These are phyloP conservation scores for Trichosurus vulpecula DNA, from an alignment of 2,797 vertebrate genomes.

Conservation along the genomic window DNA sequence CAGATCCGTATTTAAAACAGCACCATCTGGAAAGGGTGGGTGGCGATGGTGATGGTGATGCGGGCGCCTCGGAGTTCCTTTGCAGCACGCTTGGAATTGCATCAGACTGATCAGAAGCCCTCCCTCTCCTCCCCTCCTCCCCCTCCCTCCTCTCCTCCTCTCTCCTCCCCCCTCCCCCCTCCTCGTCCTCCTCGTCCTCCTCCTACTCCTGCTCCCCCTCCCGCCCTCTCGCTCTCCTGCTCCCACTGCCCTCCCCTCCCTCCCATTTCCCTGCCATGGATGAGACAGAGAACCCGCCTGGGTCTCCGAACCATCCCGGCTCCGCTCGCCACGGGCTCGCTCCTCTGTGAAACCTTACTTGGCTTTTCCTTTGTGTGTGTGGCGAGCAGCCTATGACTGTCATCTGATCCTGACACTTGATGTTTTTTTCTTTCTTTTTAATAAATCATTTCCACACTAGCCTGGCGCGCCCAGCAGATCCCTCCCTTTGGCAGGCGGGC, in stretches of 20 bases:
- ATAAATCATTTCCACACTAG: conserved; percentile 65
- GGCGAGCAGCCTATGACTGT: conserved; percentile 71
- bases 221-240: conserved; percentile 61
- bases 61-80: conserved; percentile 86
- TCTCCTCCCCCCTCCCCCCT: not conserved
- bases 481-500: conserved; percentile 63
- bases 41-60: conserved; percentile 83
- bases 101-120: conserved; percentile 88
- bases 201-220: conserved; percentile 9
- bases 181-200: not conserved
- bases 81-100: conserved; percentile 88
- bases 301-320: conserved; percentile 78
- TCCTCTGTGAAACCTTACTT: conserved; percentile 71
- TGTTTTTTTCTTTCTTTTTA: conserved; percentile 7
- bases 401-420: conserved; percentile 64
- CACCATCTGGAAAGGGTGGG: conserved; percentile 86
- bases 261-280: conserved; percentile 64
- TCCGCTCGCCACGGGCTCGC: conserved; percentile 73
- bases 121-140: conserved; percentile 9
- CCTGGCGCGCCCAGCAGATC: conserved; percentile 59
- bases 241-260: conserved; percentile 49
- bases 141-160: not conserved
- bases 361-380: conserved; percentile 79
- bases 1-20: conserved; percentile 88
- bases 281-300: conserved; percentile 77